Conservation (phyloP, 2,888 invertebrate genomes). For the Cephus nigrinus region DNA sequence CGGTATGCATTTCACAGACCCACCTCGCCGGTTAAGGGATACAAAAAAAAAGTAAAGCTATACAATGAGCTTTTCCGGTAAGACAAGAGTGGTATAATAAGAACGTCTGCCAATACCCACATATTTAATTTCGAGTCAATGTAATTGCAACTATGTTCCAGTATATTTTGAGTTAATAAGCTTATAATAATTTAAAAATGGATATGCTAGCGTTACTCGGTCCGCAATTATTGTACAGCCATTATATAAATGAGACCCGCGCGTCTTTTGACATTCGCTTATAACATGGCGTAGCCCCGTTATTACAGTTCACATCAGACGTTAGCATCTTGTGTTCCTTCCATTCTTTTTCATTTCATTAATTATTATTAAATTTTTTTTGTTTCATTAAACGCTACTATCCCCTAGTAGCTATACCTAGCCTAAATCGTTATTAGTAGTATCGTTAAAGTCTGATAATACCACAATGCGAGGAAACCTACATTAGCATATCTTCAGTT, state of each 20-base stretch:
- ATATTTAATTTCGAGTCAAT: conserved; percentile 22
- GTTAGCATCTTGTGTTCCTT: conserved; percentile 16
- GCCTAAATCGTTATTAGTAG: conserved; percentile 46
- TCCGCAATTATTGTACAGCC: conserved; percentile 51
- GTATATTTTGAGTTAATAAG: conserved; percentile 30
- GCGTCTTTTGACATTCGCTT: conserved; percentile 18
- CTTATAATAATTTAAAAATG: conserved; percentile 40
- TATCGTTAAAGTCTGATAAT: conserved; percentile 45
- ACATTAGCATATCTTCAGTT: conserved; percentile 49
- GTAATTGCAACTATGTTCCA: conserved; percentile 32
- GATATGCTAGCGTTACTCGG: conserved; percentile 51
- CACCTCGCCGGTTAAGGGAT: not conserved
- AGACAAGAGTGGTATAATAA: not conserved
- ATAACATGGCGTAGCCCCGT: conserved; percentile 17
- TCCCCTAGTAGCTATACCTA: conserved; percentile 46
- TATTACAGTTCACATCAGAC: conserved; percentile 19
- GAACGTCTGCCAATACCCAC: conserved; percentile 4
- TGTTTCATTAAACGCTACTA: conserved; percentile 30
- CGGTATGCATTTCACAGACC: not conserved
- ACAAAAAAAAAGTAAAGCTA: not conserved
- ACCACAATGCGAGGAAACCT: conserved; percentile 52
- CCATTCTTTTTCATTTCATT: conserved; percentile 33
- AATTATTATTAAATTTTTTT: conserved; percentile 13
- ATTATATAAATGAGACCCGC: conserved; percentile 35
- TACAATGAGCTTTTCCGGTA: not conserved